Base-by-base conservation (phyloP, 37 sponge, comb jelly and placozoan species). In the Halisarca cf. caerulea region DNA sequence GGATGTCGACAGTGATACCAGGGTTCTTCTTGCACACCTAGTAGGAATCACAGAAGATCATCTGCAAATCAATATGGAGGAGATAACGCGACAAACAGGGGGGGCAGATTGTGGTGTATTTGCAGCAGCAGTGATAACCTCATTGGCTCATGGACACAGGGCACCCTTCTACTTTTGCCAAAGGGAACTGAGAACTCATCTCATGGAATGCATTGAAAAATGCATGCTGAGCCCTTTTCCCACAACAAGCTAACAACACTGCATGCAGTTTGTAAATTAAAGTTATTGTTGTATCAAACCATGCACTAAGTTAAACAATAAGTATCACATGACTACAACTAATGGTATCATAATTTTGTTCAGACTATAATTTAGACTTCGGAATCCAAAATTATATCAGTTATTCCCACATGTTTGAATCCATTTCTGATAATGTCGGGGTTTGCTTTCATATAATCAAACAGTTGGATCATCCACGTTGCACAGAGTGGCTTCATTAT, bases 181-280 rank as follows among this genome's bases (percentile, higher is more conserved):
- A 24, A 33, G 24, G 54, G 53, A 79, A 24, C 42, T 79, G 80
- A 41, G 80, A 7, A 6, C 25, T n/a, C 80, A 79, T 32, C 54
- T 79, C 6, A 8, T 79, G n/a, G 80, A 79, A 24, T 79, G 80
- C 55, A 45, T 43, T 79, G 80, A 79, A 44, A 79, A 79, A 21
- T 45, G 45, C 14, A 79, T 32, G 7, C n/a, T 45, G 6, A 79
- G 30, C 5, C 80, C 80, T 32, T 79, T 79, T 24, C 80, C 80
- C 45, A 79, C 68, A 25, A 66, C 68, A 25, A 66, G 23, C 68
- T 24, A 66, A 9, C 23, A 24, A 66, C 68, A 66, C n/a, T 66
- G 68, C 23, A 66, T 66, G 14, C 68, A 66, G 25, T 66, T 18
- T n/a, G 9, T n/a, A 66, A 11, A 55, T 55, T 55, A 55, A 20